Base-by-base conservation (phyloP, 1,140 invertebrate genomes). In the Pogonomyrmex californicus region DNA sequence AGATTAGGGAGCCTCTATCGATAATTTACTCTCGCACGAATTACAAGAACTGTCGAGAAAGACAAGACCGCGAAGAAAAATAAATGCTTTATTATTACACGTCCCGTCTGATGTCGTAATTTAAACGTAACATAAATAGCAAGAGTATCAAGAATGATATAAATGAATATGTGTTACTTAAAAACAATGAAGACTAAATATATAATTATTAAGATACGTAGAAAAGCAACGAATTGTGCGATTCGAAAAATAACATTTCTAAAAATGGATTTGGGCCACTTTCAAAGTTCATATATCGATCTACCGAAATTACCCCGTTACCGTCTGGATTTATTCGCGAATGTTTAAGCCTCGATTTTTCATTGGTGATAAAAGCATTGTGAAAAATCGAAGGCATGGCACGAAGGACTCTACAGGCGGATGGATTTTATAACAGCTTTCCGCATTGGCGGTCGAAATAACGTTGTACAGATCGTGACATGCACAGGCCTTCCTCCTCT, bases 371-470 rank as follows among this genome's bases (percentile, higher is more conserved):
- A 73, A 73, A 54, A 33, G 17, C n/a, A 23, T 60, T 47, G 79
- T 83, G 68, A 54, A 83, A 73, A 73, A 83, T 83, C 41, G 79
- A 83, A 83, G 41, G 75, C 47, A 85, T 9, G 56, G 56, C 38
- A 30, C 60, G 62, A 60, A 70, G 85, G 85, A 33, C 75, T 51
- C 75, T 86, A 86, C 51, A 66, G 23, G 47, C 82, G 41, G 76
- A 70, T 86, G 76, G 76, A 86, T 81, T 86, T 86, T 79, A 86
- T 86, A 86, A 86, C 85, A 68, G 85, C 76, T 86, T 79, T 65
- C 51, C 76, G 60, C 63, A 60, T 78, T 58, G 77, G 49, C 65
- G 78, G 56, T 33, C 66, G 81, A 75, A 87, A 87, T 87, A 86
- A 85, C 86, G 66, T 86, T 85, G 79, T 73, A 75, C 79, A 75